Conservation (phyloP, 2,797 vertebrate species). For the Liasis olivaceus region DNA sequence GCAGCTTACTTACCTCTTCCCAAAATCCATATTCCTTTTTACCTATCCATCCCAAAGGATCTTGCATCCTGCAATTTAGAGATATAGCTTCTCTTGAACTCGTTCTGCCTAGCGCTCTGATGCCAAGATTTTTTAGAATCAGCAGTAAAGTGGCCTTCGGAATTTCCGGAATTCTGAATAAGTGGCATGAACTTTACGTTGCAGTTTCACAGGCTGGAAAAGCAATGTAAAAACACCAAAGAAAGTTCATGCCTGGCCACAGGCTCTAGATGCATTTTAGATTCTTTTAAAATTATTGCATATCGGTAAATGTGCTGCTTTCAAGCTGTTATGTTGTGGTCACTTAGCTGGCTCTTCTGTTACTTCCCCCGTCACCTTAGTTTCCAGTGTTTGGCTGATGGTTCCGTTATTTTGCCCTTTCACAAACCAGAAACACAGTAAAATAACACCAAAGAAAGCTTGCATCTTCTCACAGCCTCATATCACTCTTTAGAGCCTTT, state of each 20-base stretch:
- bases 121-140: not conserved
- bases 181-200: not conserved
- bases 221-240: not conserved
- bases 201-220: not conserved
- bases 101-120: not conserved
- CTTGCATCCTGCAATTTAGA: not conserved
- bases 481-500: not conserved
- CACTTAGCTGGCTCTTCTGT: not conserved
- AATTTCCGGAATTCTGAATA: not conserved
- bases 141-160: not conserved
- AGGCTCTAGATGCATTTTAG: not conserved
- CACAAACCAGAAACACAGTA: not conserved
- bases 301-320: not conserved
- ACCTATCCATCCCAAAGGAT: not conserved
- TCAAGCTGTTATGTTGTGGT: not conserved
- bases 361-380: not conserved
- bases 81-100: not conserved
- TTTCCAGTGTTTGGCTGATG: not conserved
- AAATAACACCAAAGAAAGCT: not conserved
- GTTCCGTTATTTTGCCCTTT: not conserved
- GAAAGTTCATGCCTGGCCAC: not conserved
- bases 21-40: not conserved
- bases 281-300: not conserved
- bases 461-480: not conserved
- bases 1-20: not conserved